Conservation (phyloP, 2,888 invertebrate species). For the Hartigia nigra region DNA sequence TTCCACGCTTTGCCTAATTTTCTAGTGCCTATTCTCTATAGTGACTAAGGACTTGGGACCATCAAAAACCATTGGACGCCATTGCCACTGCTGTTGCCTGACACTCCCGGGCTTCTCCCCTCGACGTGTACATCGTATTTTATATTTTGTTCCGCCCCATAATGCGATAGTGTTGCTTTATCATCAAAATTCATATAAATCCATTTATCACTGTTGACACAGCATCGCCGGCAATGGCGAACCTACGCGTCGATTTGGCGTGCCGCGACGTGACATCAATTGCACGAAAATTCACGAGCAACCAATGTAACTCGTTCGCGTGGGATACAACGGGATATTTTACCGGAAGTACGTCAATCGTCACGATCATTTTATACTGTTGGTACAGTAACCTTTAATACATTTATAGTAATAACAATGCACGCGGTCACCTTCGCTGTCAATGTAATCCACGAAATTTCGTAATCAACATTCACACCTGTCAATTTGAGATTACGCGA, state of each 20-base stretch:
- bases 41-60: slow-evolving; percentile 10
- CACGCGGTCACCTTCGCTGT: not conserved
- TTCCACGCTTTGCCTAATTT: not conserved
- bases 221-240: slow-evolving; percentile 18
- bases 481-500: not conserved
- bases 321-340: not conserved
- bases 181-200: slow-evolving; percentile 56
- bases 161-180: slow-evolving; percentile 48
- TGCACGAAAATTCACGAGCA: not conserved
- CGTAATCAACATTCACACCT: not conserved
- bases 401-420: too few species aligned
- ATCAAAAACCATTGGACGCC: slow-evolving; percentile 16
- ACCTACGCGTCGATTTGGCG: not conserved
- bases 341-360: not conserved
- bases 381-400: not conserved
- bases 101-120: slow-evolving; percentile 22
- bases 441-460: not conserved
- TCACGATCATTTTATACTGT: not conserved
- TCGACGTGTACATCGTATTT: slow-evolving; percentile 39
- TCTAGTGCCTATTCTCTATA: not conserved
- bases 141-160: slow-evolving; percentile 45
- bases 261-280: not conserved
- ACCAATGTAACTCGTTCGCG: not conserved
- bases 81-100: slow-evolving; percentile 9
- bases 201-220: slow-evolving; percentile 53